Conservation (phyloP, 2,797 vertebrate species). For the Gila robusta region DNA sequence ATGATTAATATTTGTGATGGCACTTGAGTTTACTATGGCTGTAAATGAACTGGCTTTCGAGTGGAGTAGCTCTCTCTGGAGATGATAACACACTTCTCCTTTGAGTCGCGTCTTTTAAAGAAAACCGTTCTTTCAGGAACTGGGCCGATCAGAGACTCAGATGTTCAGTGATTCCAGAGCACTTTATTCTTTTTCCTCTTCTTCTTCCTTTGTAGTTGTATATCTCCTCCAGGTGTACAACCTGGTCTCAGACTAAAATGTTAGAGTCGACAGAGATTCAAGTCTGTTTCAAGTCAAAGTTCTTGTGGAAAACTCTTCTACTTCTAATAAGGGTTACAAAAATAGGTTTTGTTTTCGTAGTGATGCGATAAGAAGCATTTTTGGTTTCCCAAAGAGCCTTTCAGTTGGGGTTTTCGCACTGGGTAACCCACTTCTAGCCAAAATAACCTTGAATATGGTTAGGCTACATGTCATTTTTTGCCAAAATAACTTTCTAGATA, state of each 20-base stretch:
- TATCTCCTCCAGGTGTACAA: slow-evolving; percentile 21
- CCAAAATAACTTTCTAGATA: too few species aligned
- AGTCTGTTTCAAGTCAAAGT: background rate
- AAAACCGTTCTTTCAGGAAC: slow-evolving; percentile 18
- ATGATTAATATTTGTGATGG: background rate
- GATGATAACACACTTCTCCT: slow-evolving; percentile 14
- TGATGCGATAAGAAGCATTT: too few species aligned
- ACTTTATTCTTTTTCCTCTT: slow-evolving; percentile 28
- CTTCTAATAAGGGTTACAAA: too few species aligned
- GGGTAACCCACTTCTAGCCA: too few species aligned
- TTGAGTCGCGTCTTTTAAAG: background rate
- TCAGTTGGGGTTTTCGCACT: too few species aligned
- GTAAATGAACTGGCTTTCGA: slow-evolving; percentile 8
- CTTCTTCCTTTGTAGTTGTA: slow-evolving; percentile 39
- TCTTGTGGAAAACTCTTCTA: background rate
- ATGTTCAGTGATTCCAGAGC: slow-evolving; percentile 49
- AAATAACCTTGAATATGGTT: too few species aligned
- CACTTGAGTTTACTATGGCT: background rate
- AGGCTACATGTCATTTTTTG: too few species aligned
- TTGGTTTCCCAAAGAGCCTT: too few species aligned
- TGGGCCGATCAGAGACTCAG: slow-evolving; percentile 32
- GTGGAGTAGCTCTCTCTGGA: background rate
- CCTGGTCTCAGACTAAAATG: slow-evolving; percentile 5
- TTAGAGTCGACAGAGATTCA: background rate
- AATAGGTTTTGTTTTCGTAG: background rate